phyloP scores from a whole-genome alignment of 2,888 invertebrate species.

The Osmoderma eremita region DNA sequence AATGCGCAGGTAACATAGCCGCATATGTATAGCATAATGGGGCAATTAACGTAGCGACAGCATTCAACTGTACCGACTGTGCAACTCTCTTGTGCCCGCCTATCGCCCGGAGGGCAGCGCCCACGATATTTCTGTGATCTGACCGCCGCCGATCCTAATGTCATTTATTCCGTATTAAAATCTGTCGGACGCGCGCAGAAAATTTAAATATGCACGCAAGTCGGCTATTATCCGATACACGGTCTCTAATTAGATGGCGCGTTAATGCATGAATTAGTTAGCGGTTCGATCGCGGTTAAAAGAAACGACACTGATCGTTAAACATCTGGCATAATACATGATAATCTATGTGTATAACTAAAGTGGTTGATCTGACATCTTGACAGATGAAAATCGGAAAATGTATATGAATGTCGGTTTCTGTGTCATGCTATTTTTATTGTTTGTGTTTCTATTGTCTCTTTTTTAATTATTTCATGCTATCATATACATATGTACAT shows the following conservation, averaged over 20 bases:
- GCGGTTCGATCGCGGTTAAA: not conserved
- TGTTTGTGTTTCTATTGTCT: no score
- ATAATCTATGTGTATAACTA: not conserved
- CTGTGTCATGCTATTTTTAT: not conserved
- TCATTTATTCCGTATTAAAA: slow-evolving; percentile 12
- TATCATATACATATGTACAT: no score
- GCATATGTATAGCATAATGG: no score
- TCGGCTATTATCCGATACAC: not conserved
- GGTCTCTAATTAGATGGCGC: not conserved
- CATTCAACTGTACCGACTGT: no score
- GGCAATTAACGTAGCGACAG: no score
- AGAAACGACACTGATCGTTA: not conserved
- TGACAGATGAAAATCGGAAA: not conserved
- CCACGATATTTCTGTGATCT: not conserved
- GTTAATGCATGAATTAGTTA: not conserved
- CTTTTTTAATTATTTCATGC: no score
- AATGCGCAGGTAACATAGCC: no score
- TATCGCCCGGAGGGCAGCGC: not conserved
- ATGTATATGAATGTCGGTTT: not conserved
- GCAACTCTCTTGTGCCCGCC: not conserved
- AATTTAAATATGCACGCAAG: slow-evolving; percentile 4
- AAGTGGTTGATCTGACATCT: not conserved
- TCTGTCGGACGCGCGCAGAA: not conserved
- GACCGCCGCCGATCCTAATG: slow-evolving; percentile 4
- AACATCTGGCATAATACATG: not conserved